These are phyloP conservation scores for Cephus pygmeus DNA, from an alignment of 2,888 invertebrate genomes.

Conservation along the genomic window DNA sequence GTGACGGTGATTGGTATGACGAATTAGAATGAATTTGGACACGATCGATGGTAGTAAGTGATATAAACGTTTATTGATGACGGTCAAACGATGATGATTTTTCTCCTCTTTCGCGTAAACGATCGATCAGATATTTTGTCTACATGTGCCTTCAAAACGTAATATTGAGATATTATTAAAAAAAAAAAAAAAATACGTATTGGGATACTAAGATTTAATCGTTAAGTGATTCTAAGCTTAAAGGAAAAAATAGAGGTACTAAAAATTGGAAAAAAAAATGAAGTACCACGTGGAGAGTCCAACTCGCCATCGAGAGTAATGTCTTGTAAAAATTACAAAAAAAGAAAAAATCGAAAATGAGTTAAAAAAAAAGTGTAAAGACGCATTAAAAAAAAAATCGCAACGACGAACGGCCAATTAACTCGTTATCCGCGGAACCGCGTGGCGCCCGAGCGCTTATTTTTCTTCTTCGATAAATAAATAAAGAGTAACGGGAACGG, in stretches of 20 bases:
- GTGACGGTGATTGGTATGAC: too few species aligned
- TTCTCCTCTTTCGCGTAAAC: constrained; percentile 1
- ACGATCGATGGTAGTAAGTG: too few species aligned
- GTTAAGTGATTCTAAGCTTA: constrained; percentile 23
- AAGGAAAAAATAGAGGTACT: constrained; percentile 6
- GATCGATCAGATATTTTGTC: constrained; percentile 17
- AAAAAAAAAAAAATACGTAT: constrained; percentile 9
- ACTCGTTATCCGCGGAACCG: too few species aligned
- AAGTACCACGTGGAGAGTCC: constrained; percentile 11
- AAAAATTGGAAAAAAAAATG: constrained; percentile 14
- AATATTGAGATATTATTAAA: constrained; percentile 23
- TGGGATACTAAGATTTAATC: constrained; percentile 34
- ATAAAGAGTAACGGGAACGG: not conserved
- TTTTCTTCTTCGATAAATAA: too few species aligned
- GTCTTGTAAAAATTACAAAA: not conserved
- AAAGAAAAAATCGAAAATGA: not conserved
- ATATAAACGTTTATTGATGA: too few species aligned
- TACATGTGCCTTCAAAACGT: constrained; percentile 51
- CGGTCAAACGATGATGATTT: not conserved
- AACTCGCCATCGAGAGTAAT: not conserved
- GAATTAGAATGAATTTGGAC: too few species aligned
- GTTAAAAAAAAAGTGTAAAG: not conserved
- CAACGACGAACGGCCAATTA: too few species aligned
- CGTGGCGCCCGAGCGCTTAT: too few species aligned
- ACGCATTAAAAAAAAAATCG: not conserved